Evolutionary conservation across 2,797 vertebrate genomes (phyloP).

Genomic region (Sphenopsis melanotis): DNA sequence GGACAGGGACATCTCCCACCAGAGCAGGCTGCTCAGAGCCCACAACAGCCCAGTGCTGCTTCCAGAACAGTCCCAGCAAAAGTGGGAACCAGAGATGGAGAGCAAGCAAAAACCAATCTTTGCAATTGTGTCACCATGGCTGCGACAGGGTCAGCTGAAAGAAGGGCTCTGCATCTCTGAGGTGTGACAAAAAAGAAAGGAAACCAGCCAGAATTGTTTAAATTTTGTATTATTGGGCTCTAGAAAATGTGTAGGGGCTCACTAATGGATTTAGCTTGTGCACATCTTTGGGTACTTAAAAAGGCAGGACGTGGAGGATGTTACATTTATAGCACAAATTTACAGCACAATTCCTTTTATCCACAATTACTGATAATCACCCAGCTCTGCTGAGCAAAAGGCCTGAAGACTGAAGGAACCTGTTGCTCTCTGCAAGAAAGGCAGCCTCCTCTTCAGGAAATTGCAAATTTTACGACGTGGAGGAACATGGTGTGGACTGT

Average conservation of each 20-base stretch:
- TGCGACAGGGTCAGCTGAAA: background rate
- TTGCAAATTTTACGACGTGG: slow-evolving; percentile 29
- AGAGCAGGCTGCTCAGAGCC: background rate
- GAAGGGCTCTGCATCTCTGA: background rate
- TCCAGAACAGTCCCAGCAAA: background rate
- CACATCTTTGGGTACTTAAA: background rate
- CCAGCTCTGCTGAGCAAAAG: background rate
- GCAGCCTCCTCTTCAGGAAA: slow-evolving; percentile 52
- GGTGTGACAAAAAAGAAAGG: background rate
- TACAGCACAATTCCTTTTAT: background rate
- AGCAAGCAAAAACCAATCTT: background rate
- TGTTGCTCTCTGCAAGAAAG: slow-evolving; percentile 2
- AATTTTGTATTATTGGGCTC: background rate
- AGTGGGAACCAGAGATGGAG: background rate
- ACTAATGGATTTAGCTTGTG: too few relatives aligned
- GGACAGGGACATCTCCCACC: background rate
- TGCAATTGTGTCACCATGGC: background rate
- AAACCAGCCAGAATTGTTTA: background rate
- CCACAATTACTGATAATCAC: background rate
- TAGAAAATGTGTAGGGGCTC: background rate
- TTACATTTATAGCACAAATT: background rate
- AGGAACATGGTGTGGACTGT: background rate
- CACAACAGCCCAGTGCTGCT: background rate
- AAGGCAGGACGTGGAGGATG: background rate
- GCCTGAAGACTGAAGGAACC: background rate